Evolutionary conservation across 2,113 vertebrate genomes (phyloP), one percentile per base, ranked within the genome.

Genomic region (Apodemus speciosus): DNA sequence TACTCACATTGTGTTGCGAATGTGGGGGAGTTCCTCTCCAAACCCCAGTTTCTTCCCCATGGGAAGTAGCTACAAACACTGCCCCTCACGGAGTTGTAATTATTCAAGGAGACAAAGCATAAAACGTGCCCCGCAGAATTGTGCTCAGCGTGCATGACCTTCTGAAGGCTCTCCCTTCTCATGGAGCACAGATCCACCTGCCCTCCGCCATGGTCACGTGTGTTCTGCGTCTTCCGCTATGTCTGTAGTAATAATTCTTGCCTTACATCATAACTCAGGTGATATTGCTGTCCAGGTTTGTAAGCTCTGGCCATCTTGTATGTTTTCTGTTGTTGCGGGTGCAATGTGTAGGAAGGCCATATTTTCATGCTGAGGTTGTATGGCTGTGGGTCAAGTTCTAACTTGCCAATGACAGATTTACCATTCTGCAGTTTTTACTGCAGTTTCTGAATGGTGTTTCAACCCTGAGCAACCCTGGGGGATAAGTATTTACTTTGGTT

Each of bases 121-220:
- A 60, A 32, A 35, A 68, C n/a, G 6, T 27, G 35, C 35, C 56
- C 35, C 6, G 46, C 25, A 64, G 64, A 66, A 40, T 35, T 35
- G 13, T 32, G 13, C 60, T 66, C 30, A 11, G 0, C n/a, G 30
- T 5, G 7, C 0, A 0, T 18, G 40, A 1, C 11, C 16, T 6
- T 46, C 49, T 20, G 58, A 32, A 10, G 15, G 16, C 21, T 80
- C 53, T 73, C 43, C 66, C 16, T 20, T 11, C 27, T 49, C 64
- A 16, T 1, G 18, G 56, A 43, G 51, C 49, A 87, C 25, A 88
- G 25, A 32, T 10, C 38, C 11, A 13, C 76, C 1, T 2, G 40
- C 60, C 40, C 16, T 49, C 40, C 2, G 6, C 30, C 0, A 20
- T 4, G 60, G 6, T 2, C 27, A 3, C 18, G 40, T 13, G 58